Conservation (phyloP, 2,113 vertebrate genomes). For the Dermatemys mawii region DNA sequence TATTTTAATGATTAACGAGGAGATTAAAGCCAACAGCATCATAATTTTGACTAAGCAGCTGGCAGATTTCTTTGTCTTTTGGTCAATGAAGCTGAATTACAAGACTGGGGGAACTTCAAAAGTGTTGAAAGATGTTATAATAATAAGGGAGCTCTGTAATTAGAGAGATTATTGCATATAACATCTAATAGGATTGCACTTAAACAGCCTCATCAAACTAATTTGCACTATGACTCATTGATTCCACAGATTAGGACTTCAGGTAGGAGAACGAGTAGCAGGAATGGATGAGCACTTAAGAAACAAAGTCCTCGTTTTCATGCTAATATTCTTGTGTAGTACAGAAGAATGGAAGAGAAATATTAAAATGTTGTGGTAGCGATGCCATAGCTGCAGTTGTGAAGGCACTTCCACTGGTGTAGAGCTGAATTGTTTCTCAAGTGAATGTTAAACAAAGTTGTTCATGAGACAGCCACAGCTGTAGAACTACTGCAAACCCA, state of each 20-base stretch:
- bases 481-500: slow-evolving; percentile 39
- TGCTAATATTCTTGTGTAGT: slow-evolving; percentile 67
- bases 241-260: slow-evolving; percentile 72
- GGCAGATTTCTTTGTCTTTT: slow-evolving; percentile 70
- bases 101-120: slow-evolving; percentile 69
- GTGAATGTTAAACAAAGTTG: slow-evolving; percentile 26
- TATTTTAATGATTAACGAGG: slow-evolving; percentile 75
- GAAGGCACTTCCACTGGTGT: slow-evolving; percentile 34
- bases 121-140: slow-evolving; percentile 73
- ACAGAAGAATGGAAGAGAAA: slow-evolving; percentile 67
- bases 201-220: slow-evolving; percentile 75
- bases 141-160: slow-evolving; percentile 65
- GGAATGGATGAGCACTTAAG: slow-evolving; percentile 67
- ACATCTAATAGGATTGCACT: slow-evolving; percentile 67
- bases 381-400: slow-evolving; percentile 16
- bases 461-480: slow-evolving; percentile 37
- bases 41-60: slow-evolving; percentile 71
- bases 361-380: slow-evolving; percentile 28
- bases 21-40: slow-evolving; percentile 71
- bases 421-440: slow-evolving; percentile 5
- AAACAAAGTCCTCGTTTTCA: slow-evolving; percentile 67
- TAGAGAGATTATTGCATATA: slow-evolving; percentile 70
- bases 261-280: slow-evolving; percentile 63
- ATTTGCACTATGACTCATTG: slow-evolving; percentile 59
- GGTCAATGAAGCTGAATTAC: slow-evolving; percentile 73